Base-by-base conservation (phyloP, 2,888 invertebrate genomes). In the Sepioteuthis lessoniana region DNA sequence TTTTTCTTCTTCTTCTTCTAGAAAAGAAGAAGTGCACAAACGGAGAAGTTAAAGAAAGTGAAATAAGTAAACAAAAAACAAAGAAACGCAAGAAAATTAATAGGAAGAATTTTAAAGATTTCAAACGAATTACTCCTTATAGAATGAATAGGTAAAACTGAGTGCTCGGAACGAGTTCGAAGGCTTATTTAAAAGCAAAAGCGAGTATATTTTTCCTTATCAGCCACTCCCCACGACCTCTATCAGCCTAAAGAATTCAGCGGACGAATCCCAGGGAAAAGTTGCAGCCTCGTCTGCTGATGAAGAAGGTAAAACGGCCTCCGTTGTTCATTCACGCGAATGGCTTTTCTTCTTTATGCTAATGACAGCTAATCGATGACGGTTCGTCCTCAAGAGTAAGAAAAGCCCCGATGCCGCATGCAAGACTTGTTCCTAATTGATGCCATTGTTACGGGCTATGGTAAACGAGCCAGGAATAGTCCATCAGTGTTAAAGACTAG, bases 341-440 rank as follows among this genome's bases (percentile, higher is more conserved):
- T 35, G 76, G 76, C 35, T 35, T 35, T 76, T 76, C 76, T 76
- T 76, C 76, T n/a, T 76, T 35, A 35, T 76, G 76, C 19, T 76
- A 76, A 76, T n/a, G 76, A 76, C 76, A 76, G 76, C 35, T 76
- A 76, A 76, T 76, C 76, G 76, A 76, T 76, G 76, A 13, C 25
- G 76, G 35, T 76, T 35, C n/a, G 76, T 76, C n/a, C 76, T 76
- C 76, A 35, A 76, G 76, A 76, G 76, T n/a, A 76, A 76, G 76
- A 35, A 35, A 21, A 35, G 35, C 35, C 25, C 76, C 35, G 76
- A 35, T 76, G 76, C 35, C n/a, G 76, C 35, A 76, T 76, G 76
- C 76, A 76, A 76, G 76, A 76, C 76, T 76, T 76, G n/a, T 76
- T 76, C 76, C 76, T 76, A 76, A 76, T 76, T 76, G 76, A 76